Conservation (phyloP, 2,113 vertebrate genomes). For the Centropus unirufus region DNA sequence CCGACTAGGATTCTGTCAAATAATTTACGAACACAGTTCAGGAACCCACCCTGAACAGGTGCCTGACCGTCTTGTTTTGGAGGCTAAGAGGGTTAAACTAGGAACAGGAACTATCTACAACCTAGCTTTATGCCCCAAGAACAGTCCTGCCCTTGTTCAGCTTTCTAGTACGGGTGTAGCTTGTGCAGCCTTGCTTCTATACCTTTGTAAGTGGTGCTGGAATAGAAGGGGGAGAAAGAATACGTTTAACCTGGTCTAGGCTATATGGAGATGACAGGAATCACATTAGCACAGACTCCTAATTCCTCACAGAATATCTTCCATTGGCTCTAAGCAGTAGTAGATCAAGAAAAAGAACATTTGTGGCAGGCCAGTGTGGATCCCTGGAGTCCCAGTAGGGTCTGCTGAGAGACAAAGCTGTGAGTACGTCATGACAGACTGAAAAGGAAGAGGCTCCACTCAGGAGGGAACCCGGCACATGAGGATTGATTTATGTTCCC, state of each 20-base stretch:
- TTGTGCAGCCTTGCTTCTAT: background rate
- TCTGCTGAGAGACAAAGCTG: conserved; percentile 10
- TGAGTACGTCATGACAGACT: background rate
- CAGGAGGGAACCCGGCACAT: background rate
- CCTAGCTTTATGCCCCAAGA: background rate
- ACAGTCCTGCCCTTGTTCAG: background rate
- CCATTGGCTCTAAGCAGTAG: conserved; percentile 6
- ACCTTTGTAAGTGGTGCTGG: background rate
- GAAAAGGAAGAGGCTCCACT: conserved; percentile 4
- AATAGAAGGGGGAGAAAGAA: background rate
- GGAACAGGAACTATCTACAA: background rate
- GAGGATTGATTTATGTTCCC: background rate
- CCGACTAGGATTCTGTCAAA: background rate
- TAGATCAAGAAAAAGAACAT: background rate
- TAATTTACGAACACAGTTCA: background rate
- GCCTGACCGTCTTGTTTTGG: background rate
- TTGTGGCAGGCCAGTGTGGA: background rate
- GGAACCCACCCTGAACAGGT: background rate
- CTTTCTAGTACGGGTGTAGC: background rate
- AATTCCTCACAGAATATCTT: conserved; percentile 31
- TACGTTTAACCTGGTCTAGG: background rate
- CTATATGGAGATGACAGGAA: conserved; percentile 27
- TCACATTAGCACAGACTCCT: background rate
- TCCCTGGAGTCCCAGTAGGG: conserved; percentile 4
- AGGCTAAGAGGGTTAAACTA: background rate